Evolutionary conservation across 2,113 vertebrate genomes (phyloP).

Genomic region (Mola mola): DNA sequence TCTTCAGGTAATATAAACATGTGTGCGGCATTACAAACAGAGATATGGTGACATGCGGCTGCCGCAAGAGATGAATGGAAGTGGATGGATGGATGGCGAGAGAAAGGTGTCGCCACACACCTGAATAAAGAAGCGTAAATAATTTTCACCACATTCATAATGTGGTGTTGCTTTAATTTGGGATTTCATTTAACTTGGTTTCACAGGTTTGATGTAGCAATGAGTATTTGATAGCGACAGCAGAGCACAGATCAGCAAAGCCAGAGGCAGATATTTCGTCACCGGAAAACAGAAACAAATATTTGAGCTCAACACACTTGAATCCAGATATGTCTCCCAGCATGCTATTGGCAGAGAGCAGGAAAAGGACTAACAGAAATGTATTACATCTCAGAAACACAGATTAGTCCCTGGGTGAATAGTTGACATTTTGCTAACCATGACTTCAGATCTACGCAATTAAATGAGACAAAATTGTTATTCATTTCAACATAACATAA

Average conservation of each 20-base stretch:
- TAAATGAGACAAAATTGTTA: neutral
- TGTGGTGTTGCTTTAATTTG: no score
- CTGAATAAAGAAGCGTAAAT: no score
- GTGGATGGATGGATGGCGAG: no score
- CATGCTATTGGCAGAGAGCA: neutral
- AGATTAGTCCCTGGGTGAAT: neutral
- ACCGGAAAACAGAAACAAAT: no score
- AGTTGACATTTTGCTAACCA: neutral
- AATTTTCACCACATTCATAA: no score
- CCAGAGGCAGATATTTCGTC: neutral
- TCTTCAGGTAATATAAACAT: no score
- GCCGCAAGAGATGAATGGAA: no score
- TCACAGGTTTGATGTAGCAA: neutral
- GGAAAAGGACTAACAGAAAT: neutral
- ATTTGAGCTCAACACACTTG: no score
- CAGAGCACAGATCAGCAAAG: neutral
- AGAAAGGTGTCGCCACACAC: no score
- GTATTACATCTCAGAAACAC: neutral
- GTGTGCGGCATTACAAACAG: no score
- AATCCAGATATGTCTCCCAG: neutral
- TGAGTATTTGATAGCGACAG: neutral
- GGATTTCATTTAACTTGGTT: no score
- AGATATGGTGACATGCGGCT: no score
- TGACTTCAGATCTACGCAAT: neutral
- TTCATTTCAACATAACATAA: neutral